Evolutionary conservation across 2,797 vertebrate species (phyloP), one percentile per base, ranked within the genome.

Genomic region (Bufotes viridis): DNA sequence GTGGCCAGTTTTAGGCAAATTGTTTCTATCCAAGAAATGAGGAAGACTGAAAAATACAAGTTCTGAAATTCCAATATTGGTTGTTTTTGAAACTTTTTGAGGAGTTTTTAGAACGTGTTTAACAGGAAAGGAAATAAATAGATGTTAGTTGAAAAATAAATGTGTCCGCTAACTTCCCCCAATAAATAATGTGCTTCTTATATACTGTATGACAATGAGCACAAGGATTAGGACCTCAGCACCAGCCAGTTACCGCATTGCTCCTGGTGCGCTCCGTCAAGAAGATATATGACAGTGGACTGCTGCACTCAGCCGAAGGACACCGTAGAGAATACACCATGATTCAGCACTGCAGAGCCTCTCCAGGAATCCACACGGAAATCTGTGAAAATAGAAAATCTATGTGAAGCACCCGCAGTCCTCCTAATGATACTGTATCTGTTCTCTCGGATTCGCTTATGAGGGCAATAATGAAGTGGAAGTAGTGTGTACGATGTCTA

Each of bases 261-360:
- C n/a, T 22, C 70, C 75, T 15, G 20, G 69, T 20, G 81, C 65
- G n/a, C 53, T 14, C n/a, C 55, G 63, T 84, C 63, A 84, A 84
- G 82, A 75, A 61, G 82, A 84, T 84, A 18, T 75, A 84, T 84
- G 57, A 74, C 29, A n/a, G 70, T 61, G 57, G 29, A n/a, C 22
- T 58, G n/a, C 70, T 76, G 57, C 22, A 76, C 82, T 84, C 60
- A 75, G 70, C 70, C 11, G 8, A 49, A 84, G 24, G 70, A 51
- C 55, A 51, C 70, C n/a, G 14, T 76, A 69, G 55, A 84, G 82
- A 63, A 61, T 63, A 60, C 69, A 1, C 26, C 70, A 84, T 76
- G 82, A 84, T 74, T 84, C 70, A 76, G 70, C 58, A 24, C 70
- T 76, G 34, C 57, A n/a, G 70, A 84, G 69, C 74, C 67, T 55